Evolutionary conservation across 92 coral and sea anemone species (phyloP), one percentile per base, ranked within the genome.

Genomic region (Epizoanthus illoricatus): DNA sequence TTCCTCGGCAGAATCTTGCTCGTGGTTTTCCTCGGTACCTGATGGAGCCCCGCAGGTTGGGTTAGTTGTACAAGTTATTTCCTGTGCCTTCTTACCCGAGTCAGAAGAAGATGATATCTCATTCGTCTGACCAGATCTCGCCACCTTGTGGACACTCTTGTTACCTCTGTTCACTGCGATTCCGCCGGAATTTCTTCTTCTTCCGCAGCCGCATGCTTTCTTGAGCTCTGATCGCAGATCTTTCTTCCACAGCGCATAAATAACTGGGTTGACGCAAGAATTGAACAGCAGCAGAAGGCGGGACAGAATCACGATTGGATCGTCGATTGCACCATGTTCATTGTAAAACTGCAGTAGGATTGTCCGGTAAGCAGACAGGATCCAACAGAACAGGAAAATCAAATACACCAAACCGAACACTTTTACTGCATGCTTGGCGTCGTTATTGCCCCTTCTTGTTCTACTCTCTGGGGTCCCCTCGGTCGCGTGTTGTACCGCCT

Each of bases 361-460:
- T 69, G 92, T 92, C 19, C 93, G 87, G 74, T 90, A 92, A 0
- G 97, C 97, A 6, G 97, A 92, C 86, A 92, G 76, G 47, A 88
- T 71, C 97, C 97, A 92, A 43, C 93, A 88, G 11, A 90, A 76
- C 7, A 91, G 85, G 69, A 92, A 92, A 81, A 92, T 49, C 12
- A 92, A 54, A 24, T 85, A 90, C 4, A 92, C 97, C 11, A 92
- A 88, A 39, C 97, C 97, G 74, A 90, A 92, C 33, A 92, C 97
- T 83, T 92, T 90, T 76, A 92, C 79, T 6, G 97, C 91, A 18
- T 91, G 88, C 65, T 79, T 90, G 0, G 97, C 97, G 70, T 92
- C 97, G 59, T 15, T 54, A 43, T 86, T 88, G 58, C 86, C 61
- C 54, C 87, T 81, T 58, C 87, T 84, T 18, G 79, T 41, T 28